Evolutionary conservation across 2,113 vertebrate genomes (phyloP).

Genomic region (Cryptomyrus ogoouensis): DNA sequence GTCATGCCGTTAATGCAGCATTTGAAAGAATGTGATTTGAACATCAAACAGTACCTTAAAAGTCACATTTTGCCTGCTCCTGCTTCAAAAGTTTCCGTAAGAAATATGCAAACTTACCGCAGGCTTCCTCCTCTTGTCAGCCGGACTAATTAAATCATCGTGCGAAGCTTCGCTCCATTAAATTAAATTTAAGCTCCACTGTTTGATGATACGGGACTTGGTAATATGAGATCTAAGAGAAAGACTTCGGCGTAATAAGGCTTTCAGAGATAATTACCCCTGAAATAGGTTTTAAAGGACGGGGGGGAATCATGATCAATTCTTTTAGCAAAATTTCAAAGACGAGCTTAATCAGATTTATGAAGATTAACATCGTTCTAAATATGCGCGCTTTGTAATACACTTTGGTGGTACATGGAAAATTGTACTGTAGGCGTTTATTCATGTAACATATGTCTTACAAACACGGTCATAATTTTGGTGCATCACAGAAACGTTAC

Average conservation of each 20-base stretch:
- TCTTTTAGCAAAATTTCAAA: conserved; percentile 14
- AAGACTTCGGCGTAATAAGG: conserved; percentile 59
- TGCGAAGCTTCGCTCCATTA: conserved; percentile 32
- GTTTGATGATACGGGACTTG: conserved; percentile 44
- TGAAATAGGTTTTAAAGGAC: conserved; percentile 55
- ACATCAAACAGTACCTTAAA: conserved; percentile 63
- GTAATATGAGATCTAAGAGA: conserved; percentile 54
- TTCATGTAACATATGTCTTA: background rate
- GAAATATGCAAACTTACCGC: conserved; percentile 45
- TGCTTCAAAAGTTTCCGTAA: conserved; percentile 40
- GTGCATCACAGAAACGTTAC: background rate
- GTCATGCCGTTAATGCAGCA: conserved; percentile 67
- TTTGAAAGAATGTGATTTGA: conserved; percentile 66
- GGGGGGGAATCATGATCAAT: background rate
- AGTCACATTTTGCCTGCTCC: conserved; percentile 36
- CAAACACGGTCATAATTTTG: background rate
- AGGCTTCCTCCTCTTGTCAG: conserved; percentile 39
- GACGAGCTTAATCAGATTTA: background rate
- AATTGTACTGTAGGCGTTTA: background rate
- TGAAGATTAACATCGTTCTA: background rate
- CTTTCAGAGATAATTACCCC: conserved; percentile 63
- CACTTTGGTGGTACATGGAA: background rate
- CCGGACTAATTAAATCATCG: conserved; percentile 57
- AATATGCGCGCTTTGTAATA: background rate
- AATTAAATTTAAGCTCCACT: conserved; percentile 44